Percentiles rank a stretch among this genome's conserved stretches.
Conservation (phyloP, 2,113 vertebrate species). For the Triplophysa siluroides region DNA sequence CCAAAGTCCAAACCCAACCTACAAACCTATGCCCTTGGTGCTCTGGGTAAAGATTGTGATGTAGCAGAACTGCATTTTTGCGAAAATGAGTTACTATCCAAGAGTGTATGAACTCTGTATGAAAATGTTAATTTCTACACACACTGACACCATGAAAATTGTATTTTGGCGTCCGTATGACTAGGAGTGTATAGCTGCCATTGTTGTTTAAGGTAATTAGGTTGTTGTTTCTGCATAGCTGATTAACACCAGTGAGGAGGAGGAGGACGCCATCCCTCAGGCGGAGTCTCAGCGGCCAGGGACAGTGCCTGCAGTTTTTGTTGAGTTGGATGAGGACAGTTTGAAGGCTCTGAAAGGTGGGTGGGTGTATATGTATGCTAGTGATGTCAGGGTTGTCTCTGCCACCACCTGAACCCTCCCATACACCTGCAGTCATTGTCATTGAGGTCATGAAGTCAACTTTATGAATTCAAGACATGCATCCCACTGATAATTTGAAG, state of each 20-base stretch:
- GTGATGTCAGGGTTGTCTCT: constrained; percentile 8
- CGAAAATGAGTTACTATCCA: background rate
- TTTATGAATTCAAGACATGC: background rate
- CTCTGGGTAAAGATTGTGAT: background rate
- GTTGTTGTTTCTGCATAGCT: no score
- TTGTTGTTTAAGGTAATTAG: no score
- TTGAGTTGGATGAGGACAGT: background rate
- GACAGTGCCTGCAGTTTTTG: background rate
- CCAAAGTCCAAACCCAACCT: background rate
- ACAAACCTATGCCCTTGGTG: constrained; percentile 14
- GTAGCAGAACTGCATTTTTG: background rate
- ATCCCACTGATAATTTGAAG: no score
- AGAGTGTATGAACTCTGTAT: background rate
- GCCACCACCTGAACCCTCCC: constrained; percentile 1
- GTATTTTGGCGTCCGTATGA: no score
- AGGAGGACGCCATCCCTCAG: background rate
- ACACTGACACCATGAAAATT: no score
- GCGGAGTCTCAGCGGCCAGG: constrained; percentile 5
- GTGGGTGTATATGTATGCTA: constrained; percentile 18
- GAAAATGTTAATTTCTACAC: no score
- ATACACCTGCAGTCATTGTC: background rate
- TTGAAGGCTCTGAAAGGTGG: constrained; percentile 15
- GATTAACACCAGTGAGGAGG: background rate
- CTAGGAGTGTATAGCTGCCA: no score
- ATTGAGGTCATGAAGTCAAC: background rate